Evolutionary conservation across 2,797 vertebrate genomes (phyloP).

Genomic region (Gambelia wislizenii): DNA sequence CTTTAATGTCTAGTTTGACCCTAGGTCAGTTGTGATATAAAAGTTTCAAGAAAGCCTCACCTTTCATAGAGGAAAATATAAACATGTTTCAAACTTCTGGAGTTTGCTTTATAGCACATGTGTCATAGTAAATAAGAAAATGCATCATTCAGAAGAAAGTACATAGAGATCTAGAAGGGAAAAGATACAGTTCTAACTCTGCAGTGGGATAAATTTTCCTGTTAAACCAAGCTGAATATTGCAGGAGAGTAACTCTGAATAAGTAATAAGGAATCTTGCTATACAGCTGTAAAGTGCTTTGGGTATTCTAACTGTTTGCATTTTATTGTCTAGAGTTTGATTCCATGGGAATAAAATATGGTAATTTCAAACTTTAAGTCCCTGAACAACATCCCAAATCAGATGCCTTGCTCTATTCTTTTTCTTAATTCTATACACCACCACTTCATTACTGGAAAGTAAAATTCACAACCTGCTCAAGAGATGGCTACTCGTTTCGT

Average conservation of each 20-base stretch:
- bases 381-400: constrained; percentile 18
- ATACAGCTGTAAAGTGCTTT: constrained; percentile 51
- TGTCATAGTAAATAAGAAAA: neutral
- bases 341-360: constrained; percentile 36
- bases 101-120: neutral
- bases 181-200: constrained; percentile 23
- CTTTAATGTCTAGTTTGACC: no score
- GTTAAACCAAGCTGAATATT: constrained; percentile 43
- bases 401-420: constrained; percentile 10
- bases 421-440: constrained; percentile 25
- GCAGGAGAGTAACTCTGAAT: constrained; percentile 58
- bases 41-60: neutral
- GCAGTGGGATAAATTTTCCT: constrained; percentile 44
- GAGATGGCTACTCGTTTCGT: neutral
- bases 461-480: constrained; percentile 10
- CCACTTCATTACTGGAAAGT: constrained; percentile 14
- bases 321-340: constrained; percentile 41
- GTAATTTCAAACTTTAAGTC: constrained; percentile 36
- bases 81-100: neutral
- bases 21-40: neutral
- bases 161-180: neutral
- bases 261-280: constrained; percentile 59
- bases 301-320: constrained; percentile 40
- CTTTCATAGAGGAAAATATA: neutral
- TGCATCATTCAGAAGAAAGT: neutral